A percentile compares a stretch with the other conserved stretches of the same genome.
Evolutionary conservation across 2,888 invertebrate genomes (phyloP).

Genomic region (Harmothoe impar): DNA sequence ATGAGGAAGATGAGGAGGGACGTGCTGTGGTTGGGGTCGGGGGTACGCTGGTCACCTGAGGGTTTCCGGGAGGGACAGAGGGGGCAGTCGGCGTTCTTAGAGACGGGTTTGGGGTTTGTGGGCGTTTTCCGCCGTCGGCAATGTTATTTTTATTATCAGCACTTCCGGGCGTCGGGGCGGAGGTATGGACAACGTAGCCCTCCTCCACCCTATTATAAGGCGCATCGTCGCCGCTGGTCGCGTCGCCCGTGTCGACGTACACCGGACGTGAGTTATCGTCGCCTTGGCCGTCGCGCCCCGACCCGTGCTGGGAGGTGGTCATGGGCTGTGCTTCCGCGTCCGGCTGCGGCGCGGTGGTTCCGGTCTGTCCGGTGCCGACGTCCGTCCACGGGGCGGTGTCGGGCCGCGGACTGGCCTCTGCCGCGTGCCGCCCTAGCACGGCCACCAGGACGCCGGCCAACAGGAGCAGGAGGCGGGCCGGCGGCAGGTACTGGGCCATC

Average conservation of each 20-base stretch:
- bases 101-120: background rate
- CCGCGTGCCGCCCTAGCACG: background rate
- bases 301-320: background rate
- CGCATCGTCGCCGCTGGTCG: background rate
- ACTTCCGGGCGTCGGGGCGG: background rate
- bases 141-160: background rate
- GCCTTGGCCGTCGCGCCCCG: background rate
- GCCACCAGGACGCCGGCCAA: background rate
- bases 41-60: no score
- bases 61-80: background rate
- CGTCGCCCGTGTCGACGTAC: background rate
- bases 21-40: background rate
- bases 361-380: no score
- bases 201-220: constrained; percentile 28
- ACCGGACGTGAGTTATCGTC: background rate
- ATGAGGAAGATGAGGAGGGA: background rate
- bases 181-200: constrained; percentile 62
- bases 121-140: background rate
- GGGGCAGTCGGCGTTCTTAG: background rate
- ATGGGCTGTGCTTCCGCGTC: background rate
- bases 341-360: background rate
- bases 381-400: background rate
- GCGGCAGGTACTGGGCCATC: constrained; percentile 34
- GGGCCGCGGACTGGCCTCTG: background rate
- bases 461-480: background rate